phyloP scores from a whole-genome alignment of 2,797 vertebrate species.

The Potorous gilbertii region DNA sequence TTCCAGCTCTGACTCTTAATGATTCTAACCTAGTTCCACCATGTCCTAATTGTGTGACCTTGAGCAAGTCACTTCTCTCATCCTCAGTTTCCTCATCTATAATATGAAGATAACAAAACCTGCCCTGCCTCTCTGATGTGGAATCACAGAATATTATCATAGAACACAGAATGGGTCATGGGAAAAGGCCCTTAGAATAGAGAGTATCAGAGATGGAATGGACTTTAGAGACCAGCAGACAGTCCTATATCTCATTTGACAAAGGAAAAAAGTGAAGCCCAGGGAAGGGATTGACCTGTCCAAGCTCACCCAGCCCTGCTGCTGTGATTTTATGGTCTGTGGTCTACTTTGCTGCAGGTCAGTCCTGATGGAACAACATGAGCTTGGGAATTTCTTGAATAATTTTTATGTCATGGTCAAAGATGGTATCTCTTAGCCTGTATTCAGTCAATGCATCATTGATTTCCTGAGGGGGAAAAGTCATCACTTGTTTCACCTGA shows the following conservation, averaged over 20 bases:
- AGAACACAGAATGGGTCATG: not conserved
- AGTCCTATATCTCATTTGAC: not conserved
- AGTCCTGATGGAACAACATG: not conserved
- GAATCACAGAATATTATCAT: not conserved
- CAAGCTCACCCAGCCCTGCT: not conserved
- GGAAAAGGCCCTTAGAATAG: not conserved
- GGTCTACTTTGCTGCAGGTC: not conserved
- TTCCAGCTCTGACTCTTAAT: not conserved
- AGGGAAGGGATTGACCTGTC: not conserved
- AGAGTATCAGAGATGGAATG: not conserved
- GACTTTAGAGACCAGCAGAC: not conserved
- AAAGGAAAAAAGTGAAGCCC: not conserved
- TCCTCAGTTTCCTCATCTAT: not conserved
- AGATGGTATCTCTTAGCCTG: not conserved
- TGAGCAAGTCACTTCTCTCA: not conserved
- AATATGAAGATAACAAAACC: not conserved
- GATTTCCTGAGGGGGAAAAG: not conserved
- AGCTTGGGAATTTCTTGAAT: not conserved
- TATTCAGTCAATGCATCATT: not conserved
- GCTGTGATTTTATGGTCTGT: not conserved
- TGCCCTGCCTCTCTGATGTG: not conserved
- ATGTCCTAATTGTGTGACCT: not conserved
- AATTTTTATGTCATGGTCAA: not conserved
- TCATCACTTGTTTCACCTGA: not conserved
- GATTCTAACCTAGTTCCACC: not conserved